phyloP scores from a whole-genome alignment of 2,888 invertebrate species.

The Bruchidius siliquastri region DNA sequence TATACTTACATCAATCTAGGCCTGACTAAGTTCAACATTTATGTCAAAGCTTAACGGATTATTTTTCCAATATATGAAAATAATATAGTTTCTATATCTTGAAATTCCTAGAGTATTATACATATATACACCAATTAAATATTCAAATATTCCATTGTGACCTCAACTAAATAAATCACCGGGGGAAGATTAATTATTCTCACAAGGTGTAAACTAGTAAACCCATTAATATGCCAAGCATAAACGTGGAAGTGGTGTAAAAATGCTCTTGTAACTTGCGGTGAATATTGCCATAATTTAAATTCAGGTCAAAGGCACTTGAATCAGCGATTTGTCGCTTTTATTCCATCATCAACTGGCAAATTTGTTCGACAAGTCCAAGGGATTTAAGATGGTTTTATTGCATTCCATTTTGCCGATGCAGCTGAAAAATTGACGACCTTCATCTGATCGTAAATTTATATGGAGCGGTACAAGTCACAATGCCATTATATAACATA shows the following conservation, averaged over 20 bases:
- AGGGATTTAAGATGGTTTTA: neutral
- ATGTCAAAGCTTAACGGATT: too few species aligned
- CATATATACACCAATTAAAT: neutral
- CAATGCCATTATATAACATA: too few species aligned
- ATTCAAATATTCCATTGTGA: neutral
- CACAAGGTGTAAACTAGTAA: neutral
- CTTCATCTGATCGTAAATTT: too few species aligned
- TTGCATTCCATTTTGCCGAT: too few species aligned
- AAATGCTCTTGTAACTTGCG: neutral
- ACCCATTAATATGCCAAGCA: neutral
- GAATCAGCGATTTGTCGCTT: neutral
- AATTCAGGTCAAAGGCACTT: neutral
- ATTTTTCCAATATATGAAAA: too few species aligned
- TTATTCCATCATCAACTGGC: neutral
- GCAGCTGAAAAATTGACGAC: too few species aligned
- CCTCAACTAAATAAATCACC: neutral
- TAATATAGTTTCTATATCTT: too few species aligned
- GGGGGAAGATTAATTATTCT: neutral
- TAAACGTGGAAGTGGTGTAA: neutral
- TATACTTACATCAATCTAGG: too few species aligned
- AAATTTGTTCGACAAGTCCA: neutral
- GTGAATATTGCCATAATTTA: neutral
- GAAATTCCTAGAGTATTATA: too few species aligned
- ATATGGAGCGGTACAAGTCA: too few species aligned
- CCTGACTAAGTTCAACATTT: too few species aligned